These are phyloP conservation scores for Pangasianodon hypophthalmus DNA, from an alignment of 2,113 vertebrate species.

Conservation along the genomic window DNA sequence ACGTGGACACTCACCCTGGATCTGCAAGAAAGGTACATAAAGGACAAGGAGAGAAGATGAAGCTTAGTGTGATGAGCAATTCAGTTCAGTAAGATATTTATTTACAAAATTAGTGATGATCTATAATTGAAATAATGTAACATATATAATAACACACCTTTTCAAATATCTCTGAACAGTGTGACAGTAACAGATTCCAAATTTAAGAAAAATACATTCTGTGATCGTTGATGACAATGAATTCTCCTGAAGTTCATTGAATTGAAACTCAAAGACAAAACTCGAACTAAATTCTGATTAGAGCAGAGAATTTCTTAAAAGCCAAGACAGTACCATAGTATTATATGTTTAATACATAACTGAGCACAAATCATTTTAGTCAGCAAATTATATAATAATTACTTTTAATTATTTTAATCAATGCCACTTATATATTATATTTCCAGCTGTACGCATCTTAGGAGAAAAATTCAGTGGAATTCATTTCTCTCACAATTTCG, in stretches of 20 bases:
- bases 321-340: neutral
- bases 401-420: neutral
- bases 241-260: neutral
- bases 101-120: neutral
- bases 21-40: slow-evolving; percentile 32
- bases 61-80: neutral
- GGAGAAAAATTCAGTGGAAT: neutral
- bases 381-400: neutral
- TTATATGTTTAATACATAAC: neutral
- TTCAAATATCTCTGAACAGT: neutral
- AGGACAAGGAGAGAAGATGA: neutral
- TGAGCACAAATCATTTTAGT: neutral
- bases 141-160: neutral
- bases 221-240: neutral
- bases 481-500: neutral
- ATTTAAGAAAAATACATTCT: neutral
- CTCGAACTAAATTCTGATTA: neutral
- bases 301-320: neutral
- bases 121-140: neutral
- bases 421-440: neutral
- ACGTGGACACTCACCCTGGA: slow-evolving; percentile 52
- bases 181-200: neutral
- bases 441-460: neutral
- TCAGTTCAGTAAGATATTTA: neutral
- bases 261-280: neutral